Percentiles rank a stretch among this genome's conserved stretches.
Evolutionary conservation across 2,113 vertebrate genomes (phyloP).

Genomic region (Camelus bactrianus): DNA sequence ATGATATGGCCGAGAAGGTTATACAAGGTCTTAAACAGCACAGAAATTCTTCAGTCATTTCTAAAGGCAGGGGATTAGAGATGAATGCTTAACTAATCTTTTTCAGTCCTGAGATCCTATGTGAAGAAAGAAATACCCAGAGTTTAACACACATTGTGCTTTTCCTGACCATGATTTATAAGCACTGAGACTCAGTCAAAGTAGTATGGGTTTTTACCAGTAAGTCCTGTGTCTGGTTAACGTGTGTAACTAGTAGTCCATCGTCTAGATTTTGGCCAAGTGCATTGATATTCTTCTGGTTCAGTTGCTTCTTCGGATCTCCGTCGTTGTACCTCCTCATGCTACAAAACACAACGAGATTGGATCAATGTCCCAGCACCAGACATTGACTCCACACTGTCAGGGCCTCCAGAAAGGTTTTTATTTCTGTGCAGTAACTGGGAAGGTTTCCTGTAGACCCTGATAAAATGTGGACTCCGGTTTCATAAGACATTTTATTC

Average conservation of each 20-base stretch:
- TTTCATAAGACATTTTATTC: background rate
- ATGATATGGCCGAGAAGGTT: background rate
- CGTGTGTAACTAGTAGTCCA: conserved; percentile 77
- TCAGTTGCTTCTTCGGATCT: background rate
- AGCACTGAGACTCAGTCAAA: background rate
- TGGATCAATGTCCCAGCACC: background rate
- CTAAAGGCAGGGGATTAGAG: background rate
- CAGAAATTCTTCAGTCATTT: background rate
- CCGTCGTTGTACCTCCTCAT: background rate
- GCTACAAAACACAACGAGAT: conserved; percentile 78
- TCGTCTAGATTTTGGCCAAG: conserved; percentile 54
- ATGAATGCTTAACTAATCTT: background rate
- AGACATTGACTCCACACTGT: rapidly evolving
- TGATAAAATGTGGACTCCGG: background rate
- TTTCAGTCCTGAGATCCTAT: background rate
- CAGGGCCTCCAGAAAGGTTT: background rate
- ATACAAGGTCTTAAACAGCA: background rate
- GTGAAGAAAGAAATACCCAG: background rate
- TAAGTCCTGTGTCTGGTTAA: conserved; percentile 83
- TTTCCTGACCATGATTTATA: background rate
- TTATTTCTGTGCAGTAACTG: background rate
- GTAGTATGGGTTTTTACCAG: conserved; percentile 78
- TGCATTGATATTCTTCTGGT: background rate
- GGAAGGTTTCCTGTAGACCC: background rate
- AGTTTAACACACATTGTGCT: background rate